phyloP scores from a whole-genome alignment of 2,888 invertebrate species.

The Meiosimyza platycephala region DNA sequence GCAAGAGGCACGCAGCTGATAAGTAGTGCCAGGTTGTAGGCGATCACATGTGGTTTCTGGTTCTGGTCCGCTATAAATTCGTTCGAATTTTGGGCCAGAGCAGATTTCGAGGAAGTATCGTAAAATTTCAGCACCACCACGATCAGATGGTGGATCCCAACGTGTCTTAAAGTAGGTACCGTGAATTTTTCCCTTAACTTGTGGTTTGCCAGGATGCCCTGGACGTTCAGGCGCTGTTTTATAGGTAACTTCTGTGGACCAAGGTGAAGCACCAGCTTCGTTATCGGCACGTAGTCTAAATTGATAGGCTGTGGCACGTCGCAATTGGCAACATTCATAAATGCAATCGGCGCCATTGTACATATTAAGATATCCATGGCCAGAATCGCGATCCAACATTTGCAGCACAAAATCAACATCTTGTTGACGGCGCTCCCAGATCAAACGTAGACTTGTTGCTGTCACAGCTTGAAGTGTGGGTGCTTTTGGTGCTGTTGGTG shows the following conservation, averaged over 20 bases:
- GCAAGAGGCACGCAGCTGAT: constrained; percentile 82
- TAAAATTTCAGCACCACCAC: constrained; percentile 79
- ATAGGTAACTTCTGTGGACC: constrained; percentile 84
- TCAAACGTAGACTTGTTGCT: constrained; percentile 75
- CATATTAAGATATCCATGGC: constrained; percentile 82
- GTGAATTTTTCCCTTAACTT: constrained; percentile 84
- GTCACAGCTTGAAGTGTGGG: constrained; percentile 76
- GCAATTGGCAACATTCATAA: constrained; percentile 76
- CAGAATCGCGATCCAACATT: constrained; percentile 77
- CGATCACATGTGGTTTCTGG: constrained; percentile 85
- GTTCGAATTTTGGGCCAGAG: constrained; percentile 78
- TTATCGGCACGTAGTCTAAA: constrained; percentile 86
- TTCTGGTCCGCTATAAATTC: constrained; percentile 80
- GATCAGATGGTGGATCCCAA: constrained; percentile 84
- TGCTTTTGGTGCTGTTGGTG: constrained; percentile 82
- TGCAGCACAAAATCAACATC: constrained; percentile 87
- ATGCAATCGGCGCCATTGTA: constrained; percentile 82
- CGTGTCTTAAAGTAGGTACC: constrained; percentile 82
- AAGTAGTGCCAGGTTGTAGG: constrained; percentile 83
- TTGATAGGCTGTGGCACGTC: constrained; percentile 82
- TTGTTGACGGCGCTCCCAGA: constrained; percentile 80
- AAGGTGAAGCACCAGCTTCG: constrained; percentile 84
- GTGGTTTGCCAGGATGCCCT: constrained; percentile 79
- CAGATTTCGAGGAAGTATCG: constrained; percentile 79
- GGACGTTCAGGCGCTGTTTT: constrained; percentile 85